A percentile compares a stretch with the other conserved stretches of the same genome.
Conservation (phyloP, 2,113 vertebrate species). For the Colinus virginianus region DNA sequence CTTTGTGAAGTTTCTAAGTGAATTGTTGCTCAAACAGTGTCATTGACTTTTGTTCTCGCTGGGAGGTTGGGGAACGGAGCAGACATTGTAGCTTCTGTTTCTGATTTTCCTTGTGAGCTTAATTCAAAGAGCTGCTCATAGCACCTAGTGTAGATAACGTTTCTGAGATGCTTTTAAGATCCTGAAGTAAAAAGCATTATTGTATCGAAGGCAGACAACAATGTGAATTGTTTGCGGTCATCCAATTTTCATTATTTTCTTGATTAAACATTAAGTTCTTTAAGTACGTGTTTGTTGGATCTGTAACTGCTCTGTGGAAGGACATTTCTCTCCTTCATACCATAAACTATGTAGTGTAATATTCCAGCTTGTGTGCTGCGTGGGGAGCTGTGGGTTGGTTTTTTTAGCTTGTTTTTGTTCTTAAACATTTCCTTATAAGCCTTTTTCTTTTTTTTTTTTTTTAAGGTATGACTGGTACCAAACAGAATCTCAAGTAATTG, state of each 20-base stretch:
- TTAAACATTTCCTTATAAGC: neutral
- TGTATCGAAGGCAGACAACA: neutral
- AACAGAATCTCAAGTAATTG: constrained; percentile 94
- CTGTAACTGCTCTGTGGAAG: neutral
- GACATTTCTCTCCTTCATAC: too few relatives aligned
- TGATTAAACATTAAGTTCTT: neutral
- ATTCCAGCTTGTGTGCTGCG: neutral
- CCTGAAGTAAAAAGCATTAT: neutral
- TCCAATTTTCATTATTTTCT: neutral
- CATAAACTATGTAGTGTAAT: neutral
- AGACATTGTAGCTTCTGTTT: neutral
- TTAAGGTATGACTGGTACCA: constrained; percentile 95
- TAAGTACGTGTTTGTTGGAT: neutral
- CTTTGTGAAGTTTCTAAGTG: neutral
- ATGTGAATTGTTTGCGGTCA: neutral
- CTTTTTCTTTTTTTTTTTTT: neutral
- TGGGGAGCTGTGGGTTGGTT: neutral
- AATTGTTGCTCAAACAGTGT: neutral
- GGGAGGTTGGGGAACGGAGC: neutral
- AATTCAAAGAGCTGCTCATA: neutral
- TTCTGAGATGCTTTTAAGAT: neutral
- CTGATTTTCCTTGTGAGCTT: neutral
- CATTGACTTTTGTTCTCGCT: neutral
- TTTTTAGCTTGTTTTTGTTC: neutral
- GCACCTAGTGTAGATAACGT: neutral